Evolutionary conservation across 1,140 invertebrate genomes (phyloP).

Genomic region (Drosophila truncata): DNA sequence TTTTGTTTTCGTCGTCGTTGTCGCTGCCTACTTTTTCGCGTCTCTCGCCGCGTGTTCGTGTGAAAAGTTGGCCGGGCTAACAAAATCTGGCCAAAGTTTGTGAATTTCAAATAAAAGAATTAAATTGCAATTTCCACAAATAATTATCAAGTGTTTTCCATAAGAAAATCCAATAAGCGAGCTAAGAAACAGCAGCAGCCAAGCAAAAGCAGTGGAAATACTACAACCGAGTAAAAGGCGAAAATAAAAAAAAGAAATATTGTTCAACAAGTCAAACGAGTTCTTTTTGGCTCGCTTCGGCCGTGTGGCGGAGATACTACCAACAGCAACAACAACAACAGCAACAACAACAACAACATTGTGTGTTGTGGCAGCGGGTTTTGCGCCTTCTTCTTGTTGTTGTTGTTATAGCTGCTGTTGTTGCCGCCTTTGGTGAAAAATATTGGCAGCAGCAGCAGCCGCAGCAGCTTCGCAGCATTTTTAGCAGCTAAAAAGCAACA

Average conservation of each 20-base stretch:
- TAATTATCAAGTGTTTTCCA: conserved; percentile 13
- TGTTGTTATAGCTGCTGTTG: conserved; percentile 51
- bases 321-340: conserved; percentile 48
- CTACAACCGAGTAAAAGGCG: conserved; percentile 51
- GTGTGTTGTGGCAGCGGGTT: conserved; percentile 65
- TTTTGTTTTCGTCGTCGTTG: conserved; percentile 63
- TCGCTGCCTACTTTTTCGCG: conserved; percentile 13
- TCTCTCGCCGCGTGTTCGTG: conserved; percentile 41
- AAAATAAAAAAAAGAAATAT: conserved; percentile 74
- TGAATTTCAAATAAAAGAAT: conserved; percentile 34
- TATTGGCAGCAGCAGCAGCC: conserved; percentile 79
- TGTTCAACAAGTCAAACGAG: conserved; percentile 84
- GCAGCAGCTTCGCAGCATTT: conserved; percentile 36
- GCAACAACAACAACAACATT: conserved; percentile 54
- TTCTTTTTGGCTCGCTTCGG: conserved; percentile 83
- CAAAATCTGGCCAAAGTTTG: conserved; percentile 28
- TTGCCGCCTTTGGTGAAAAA: conserved; percentile 80
- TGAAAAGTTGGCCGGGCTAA: conserved; percentile 17
- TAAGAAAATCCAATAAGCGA: conserved; percentile 44
- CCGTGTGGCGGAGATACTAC: conserved; percentile 66
- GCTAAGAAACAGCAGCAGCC: conserved; percentile 61
- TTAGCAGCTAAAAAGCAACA: conserved; percentile 18
- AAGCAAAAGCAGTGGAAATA: conserved; percentile 43
- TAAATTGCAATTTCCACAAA: conserved; percentile 58
- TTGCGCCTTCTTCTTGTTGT: conserved; percentile 47